phyloP scores from a whole-genome alignment of 2,113 vertebrate genomes.

The Rhinoptilus africanus region DNA sequence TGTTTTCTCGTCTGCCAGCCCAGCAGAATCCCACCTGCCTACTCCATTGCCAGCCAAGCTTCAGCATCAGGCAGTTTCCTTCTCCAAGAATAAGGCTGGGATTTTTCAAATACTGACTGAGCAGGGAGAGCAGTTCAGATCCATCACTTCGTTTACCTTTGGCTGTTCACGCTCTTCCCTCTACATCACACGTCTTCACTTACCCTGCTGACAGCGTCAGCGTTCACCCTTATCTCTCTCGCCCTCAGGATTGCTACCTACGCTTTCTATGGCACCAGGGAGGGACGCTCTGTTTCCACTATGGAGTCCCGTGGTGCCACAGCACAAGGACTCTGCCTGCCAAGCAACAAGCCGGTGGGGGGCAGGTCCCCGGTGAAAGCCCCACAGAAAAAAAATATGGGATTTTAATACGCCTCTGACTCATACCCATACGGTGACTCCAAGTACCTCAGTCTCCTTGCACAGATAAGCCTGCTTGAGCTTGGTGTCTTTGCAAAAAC shows the following conservation, averaged over 20 bases:
- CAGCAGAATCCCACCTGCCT: neutral
- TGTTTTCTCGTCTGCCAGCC: neutral
- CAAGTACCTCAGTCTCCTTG: neutral
- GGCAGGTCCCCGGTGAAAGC: neutral
- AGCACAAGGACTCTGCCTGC: neutral
- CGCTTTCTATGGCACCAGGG: fast-evolving
- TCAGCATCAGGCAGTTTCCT: neutral
- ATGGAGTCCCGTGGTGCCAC: too few relatives aligned
- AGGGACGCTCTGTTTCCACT: neutral
- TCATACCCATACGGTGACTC: neutral
- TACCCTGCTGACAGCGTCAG: neutral
- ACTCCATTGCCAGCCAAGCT: neutral
- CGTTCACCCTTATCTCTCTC: neutral
- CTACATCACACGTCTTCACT: neutral
- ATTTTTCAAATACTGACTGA: neutral
- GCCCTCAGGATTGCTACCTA: neutral
- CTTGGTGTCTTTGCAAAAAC: neutral
- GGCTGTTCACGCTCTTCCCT: neutral
- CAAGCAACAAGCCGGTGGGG: fast-evolving
- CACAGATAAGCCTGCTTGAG: neutral
- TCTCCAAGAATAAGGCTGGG: neutral
- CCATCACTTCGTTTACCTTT: neutral
- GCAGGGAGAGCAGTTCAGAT: neutral
- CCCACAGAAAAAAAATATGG: fast-evolving
- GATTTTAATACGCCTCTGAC: neutral